These are phyloP conservation scores for Panorpa germanica DNA, from an alignment of 2,888 invertebrate species.

Conservation along the genomic window DNA sequence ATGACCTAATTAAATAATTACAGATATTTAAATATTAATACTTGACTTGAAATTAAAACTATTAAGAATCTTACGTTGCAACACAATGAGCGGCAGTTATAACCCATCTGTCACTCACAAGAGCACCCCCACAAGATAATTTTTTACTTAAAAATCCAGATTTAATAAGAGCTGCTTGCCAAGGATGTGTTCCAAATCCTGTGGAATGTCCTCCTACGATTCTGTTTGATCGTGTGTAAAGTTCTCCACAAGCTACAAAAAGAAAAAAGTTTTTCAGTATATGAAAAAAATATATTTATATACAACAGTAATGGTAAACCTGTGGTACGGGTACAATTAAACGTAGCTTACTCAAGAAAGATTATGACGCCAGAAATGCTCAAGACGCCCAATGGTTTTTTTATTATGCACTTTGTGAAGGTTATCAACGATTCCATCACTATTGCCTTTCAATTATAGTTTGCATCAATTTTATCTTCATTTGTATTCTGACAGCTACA, in stretches of 20 bases:
- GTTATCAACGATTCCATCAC: no score
- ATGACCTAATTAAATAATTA: no score
- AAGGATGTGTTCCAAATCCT: constrained; percentile 80
- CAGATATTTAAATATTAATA: neutral
- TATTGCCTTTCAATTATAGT: no score
- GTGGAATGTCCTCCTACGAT: constrained; percentile 86
- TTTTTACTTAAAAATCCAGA: constrained; percentile 80
- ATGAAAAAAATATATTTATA: neutral
- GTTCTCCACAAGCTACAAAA: constrained; percentile 72
- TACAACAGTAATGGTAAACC: no score
- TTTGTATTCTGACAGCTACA: no score
- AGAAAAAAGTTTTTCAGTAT: constrained; percentile 10
- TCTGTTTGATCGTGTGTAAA: constrained; percentile 70
- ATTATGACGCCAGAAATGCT: no score
- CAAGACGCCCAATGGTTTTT: no score
- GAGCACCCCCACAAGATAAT: constrained; percentile 78
- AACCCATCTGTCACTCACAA: constrained; percentile 80
- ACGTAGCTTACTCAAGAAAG: no score
- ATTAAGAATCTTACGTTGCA: constrained; percentile 51
- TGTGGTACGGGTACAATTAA: no score
- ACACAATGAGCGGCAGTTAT: constrained; percentile 86
- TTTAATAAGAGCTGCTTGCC: constrained; percentile 87
- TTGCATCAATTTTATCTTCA: no score
- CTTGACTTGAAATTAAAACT: no score
- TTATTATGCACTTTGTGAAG: no score